These are phyloP conservation scores for Motacilla tschutschensis DNA, from an alignment of 2,113 vertebrate species.

Conservation along the genomic window DNA sequence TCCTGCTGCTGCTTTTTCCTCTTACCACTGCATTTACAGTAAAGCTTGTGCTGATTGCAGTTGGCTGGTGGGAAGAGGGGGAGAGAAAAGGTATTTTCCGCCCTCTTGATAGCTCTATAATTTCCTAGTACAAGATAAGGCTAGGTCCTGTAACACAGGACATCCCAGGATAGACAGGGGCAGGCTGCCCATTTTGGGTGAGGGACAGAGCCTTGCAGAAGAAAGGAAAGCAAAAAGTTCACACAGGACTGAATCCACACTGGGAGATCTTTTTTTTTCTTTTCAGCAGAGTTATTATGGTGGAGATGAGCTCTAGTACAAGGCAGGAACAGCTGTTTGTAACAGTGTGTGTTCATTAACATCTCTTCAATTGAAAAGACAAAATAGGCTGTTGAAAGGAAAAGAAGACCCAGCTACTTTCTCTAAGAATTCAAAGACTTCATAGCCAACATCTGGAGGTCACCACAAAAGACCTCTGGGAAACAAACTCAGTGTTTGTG, in stretches of 20 bases:
- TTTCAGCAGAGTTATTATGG: background rate
- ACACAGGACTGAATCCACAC: background rate
- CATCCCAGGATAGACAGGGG: background rate
- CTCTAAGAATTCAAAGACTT: background rate
- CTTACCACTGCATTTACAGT: background rate
- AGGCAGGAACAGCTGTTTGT: background rate
- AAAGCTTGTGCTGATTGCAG: background rate
- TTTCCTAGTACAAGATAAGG: background rate
- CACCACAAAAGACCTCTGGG: background rate
- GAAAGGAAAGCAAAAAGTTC: background rate
- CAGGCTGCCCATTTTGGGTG: background rate
- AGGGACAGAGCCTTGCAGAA: background rate
- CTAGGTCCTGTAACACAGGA: background rate
- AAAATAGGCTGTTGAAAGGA: background rate
- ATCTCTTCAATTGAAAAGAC: background rate
- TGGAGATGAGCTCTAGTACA: background rate
- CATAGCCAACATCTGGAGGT: background rate
- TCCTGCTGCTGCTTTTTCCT: slow-evolving; percentile 3
- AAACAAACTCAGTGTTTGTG: background rate
- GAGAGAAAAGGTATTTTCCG: background rate
- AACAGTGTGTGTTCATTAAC: background rate
- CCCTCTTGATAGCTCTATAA: background rate
- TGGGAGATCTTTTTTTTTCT: background rate
- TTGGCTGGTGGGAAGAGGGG: background rate
- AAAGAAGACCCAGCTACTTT: background rate